Percentiles rank a stretch among this genome's conserved stretches.
Conservation (phyloP, 2,797 vertebrate genomes). For the Choloepus didactylus region DNA sequence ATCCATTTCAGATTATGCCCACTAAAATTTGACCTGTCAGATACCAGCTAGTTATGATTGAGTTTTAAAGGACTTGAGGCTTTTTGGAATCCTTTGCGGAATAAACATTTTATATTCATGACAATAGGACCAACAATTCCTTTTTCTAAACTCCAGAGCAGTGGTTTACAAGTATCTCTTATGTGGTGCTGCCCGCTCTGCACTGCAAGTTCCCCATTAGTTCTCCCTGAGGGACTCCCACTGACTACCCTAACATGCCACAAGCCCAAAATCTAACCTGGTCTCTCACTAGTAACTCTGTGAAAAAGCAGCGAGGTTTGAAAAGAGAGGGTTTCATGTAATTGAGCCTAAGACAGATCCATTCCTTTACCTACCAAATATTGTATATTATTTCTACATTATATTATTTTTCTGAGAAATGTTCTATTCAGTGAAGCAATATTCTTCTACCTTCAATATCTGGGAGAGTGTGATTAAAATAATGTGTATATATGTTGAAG, state of each 20-base stretch:
- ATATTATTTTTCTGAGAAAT: constrained; percentile 62
- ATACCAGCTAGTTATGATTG: constrained; percentile 30
- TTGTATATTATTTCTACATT: constrained; percentile 45
- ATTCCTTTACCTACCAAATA: neutral
- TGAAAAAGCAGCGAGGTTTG: neutral
- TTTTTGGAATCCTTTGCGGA: constrained; percentile 41
- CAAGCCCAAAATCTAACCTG: neutral
- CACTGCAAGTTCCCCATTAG: neutral
- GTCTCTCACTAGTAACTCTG: neutral
- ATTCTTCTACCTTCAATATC: constrained; percentile 59
- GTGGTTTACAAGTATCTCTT: neutral
- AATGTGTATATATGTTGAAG: constrained; percentile 64
- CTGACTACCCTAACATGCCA: neutral
- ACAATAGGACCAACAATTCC: neutral
- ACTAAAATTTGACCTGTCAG: constrained; percentile 55
- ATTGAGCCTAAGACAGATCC: neutral
- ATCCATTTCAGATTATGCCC: constrained; percentile 70
- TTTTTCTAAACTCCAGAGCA: neutral
- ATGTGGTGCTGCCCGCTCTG: neutral
- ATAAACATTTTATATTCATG: neutral
- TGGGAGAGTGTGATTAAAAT: constrained; percentile 60
- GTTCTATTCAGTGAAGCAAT: constrained; percentile 60
- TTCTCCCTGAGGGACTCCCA: neutral
- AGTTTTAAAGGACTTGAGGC: constrained; percentile 2
- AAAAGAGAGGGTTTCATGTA: constrained; percentile 17